Evolutionary conservation across 2,797 vertebrate species (phyloP).

Genomic region (Steatocranus sp.): DNA sequence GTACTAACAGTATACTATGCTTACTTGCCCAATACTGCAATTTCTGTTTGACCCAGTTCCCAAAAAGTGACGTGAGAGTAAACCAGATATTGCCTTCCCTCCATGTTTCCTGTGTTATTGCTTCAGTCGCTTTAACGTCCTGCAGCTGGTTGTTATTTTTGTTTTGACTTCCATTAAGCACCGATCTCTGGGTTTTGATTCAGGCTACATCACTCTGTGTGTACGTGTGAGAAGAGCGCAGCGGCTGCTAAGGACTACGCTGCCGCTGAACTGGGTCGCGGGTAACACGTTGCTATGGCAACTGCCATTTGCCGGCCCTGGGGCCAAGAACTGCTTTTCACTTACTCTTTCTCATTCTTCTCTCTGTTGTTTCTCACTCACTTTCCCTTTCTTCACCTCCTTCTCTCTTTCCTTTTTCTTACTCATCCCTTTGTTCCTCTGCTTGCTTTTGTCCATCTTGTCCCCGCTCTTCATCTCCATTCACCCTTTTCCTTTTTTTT

Average conservation of each 20-base stretch:
- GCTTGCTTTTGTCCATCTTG: neutral
- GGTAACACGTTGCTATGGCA: slow-evolving; percentile 91
- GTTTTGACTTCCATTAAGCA: neutral
- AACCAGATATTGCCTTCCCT: neutral
- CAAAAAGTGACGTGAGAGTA: neutral
- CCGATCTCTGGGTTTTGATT: neutral
- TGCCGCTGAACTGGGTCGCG: slow-evolving; percentile 83
- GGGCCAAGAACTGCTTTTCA: slow-evolving; percentile 80
- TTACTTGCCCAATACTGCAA: neutral
- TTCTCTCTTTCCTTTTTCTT: neutral
- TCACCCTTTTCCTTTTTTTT: neutral
- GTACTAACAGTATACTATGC: neutral
- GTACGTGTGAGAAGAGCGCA: neutral
- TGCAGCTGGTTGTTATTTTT: neutral
- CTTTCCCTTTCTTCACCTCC: slow-evolving; percentile 14
- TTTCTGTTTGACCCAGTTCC: slow-evolving; percentile 22
- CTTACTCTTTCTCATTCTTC: slow-evolving; percentile 30
- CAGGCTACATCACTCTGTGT: slow-evolving; percentile 32
- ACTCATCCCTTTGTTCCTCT: slow-evolving; percentile 1
- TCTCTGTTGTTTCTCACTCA: neutral
- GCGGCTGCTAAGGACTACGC: slow-evolving; percentile 11
- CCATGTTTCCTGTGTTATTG: neutral
- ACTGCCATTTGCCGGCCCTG: slow-evolving; percentile 81
- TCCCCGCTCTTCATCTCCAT: neutral
- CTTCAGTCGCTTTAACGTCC: neutral